Conservation (phyloP, 2,797 vertebrate species). For the Rallus crepitans region DNA sequence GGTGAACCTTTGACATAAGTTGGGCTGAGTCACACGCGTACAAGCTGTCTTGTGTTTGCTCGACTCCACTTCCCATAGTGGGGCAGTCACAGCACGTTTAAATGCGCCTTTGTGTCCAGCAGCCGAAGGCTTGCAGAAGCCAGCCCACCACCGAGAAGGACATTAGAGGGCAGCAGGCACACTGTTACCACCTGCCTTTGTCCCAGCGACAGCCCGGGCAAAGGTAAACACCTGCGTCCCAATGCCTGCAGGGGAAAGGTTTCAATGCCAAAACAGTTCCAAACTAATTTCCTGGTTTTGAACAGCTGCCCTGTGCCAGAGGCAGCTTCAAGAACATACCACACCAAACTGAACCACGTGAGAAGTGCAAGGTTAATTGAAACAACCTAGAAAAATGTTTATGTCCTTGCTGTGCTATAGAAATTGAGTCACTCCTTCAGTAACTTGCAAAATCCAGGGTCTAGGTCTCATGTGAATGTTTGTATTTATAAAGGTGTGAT, state of each 20-base stretch:
- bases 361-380: neutral
- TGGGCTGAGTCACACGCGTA: neutral
- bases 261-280: neutral
- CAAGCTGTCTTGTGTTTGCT: neutral
- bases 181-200: neutral
- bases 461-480: neutral
- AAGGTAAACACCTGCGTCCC: neutral
- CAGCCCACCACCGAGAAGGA: neutral
- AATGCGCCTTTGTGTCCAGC: rapidly evolving
- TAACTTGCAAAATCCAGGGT: neutral
- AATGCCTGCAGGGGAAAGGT: neutral
- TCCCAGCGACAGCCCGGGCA: neutral
- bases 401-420: too few relatives aligned
- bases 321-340: neutral
- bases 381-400: neutral
- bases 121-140: rapidly evolving
- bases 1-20: neutral
- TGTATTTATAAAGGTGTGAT: neutral
- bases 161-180: constrained; percentile 24
- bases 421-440: neutral
- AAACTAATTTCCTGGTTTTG: neutral
- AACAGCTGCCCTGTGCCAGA: neutral
- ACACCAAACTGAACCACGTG: neutral
- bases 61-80: neutral
- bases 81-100: neutral